Evolutionary conservation across 2,797 vertebrate genomes (phyloP), one percentile per base, ranked within the genome.

Genomic region (Urophycis tenuis): DNA sequence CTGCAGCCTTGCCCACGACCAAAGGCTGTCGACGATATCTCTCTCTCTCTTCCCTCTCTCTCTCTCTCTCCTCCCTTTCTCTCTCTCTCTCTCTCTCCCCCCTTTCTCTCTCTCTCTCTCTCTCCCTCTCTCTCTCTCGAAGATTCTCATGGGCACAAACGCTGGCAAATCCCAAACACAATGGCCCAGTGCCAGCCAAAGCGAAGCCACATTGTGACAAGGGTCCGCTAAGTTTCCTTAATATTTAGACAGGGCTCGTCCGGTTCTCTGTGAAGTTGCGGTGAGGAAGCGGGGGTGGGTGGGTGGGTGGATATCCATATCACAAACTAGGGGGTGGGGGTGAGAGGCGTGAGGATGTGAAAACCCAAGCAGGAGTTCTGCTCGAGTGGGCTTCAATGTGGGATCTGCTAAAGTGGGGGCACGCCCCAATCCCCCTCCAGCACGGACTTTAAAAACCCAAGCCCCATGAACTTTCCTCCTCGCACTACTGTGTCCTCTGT

Each of bases 311-410:
- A 33, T 60, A 76, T 83, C 79, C 82, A 75, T 86, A 82, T 88
- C 88, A 82, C 85, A 86, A 88, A 85, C 86, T 81, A 75, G 71
- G 81, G 30, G 82, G 33, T 34, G 34, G 31, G 53, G 36, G 74
- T 32, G 74, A 70, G 67, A 77, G 81, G 84, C 32, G 86, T n/a
- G 80, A 86, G 87, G 86, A 89, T 85, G 84, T 89, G 90, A 91
- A 88, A 83, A 33, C 83, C 88, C 88, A 86, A 86, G 87, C 88
- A 84, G 75, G 12, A 88, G 93, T 95, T 95, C 93, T 92, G 93
- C 94, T 91, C 93, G 88, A 94, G 80, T 93, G 93, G 89, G 81
- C 90, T 89, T 94, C 90, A 95, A 94, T 92, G 82, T 79, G 17
- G 80, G 83, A 87, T 90, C 87, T 85, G 80, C 79, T 82, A 80